phyloP scores from a whole-genome alignment of 2,888 invertebrate species.

The Chrysina gloriosa region DNA sequence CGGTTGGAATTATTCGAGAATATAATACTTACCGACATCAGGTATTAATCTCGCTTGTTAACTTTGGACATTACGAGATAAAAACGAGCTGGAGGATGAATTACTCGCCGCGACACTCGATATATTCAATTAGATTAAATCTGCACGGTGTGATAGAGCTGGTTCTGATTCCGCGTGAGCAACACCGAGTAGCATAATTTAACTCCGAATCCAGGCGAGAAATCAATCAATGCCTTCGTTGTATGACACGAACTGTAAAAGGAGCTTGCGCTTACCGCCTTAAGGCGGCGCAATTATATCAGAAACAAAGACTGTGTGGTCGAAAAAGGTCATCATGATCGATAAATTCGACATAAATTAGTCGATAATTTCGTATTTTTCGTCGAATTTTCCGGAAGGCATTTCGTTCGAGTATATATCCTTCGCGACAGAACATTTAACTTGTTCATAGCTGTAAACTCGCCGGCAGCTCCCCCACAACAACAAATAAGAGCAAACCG shows the following conservation, averaged over 20 bases:
- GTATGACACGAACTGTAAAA: not conserved
- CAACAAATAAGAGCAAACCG: constrained; percentile 12
- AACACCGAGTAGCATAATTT: too few relatives aligned
- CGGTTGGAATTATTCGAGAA: not conserved
- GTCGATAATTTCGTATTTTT: constrained; percentile 17
- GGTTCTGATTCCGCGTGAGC: too few relatives aligned
- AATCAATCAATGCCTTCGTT: not conserved
- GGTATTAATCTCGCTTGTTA: not conserved
- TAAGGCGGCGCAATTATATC: not conserved
- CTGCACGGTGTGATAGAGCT: too few relatives aligned
- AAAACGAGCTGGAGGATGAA: not conserved
- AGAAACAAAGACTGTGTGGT: not conserved
- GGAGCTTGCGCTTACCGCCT: not conserved
- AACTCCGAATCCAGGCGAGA: not conserved
- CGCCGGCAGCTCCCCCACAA: not conserved
- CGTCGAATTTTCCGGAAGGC: not conserved
- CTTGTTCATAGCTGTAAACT: constrained; percentile 14
- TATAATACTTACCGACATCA: not conserved
- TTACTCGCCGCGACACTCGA: not conserved
- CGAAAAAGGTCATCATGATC: not conserved
- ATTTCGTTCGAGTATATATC: constrained; percentile 7
- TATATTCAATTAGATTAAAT: too few relatives aligned
- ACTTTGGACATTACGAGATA: not conserved
- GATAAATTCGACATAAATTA: constrained; percentile 23
- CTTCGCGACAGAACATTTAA: constrained; percentile 11